Conservation (phyloP, 2,888 invertebrate species). For the Scaptodrosophila latifasciaeformis region DNA sequence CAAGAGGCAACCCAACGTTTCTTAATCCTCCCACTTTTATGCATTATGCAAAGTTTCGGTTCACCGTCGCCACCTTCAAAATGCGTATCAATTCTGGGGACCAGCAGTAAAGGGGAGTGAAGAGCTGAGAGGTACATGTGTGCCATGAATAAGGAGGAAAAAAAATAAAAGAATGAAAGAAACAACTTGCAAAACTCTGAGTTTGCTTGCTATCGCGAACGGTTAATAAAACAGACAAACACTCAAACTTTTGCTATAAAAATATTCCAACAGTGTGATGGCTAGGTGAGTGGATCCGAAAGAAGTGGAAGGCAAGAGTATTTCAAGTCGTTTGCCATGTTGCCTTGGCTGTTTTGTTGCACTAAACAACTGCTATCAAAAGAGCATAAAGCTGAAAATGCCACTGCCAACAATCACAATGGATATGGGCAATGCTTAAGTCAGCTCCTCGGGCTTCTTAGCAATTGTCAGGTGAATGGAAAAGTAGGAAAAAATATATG, state of each 20-base stretch:
- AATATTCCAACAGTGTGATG: conserved; percentile 40
- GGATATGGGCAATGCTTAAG: background rate
- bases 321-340: conserved; percentile 55
- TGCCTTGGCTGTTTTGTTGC: conserved; percentile 34
- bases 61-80: too few species aligned
- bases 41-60: too few species aligned
- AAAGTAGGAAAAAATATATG: too few species aligned
- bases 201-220: conserved; percentile 30
- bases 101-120: conserved; percentile 2
- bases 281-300: conserved; percentile 8
- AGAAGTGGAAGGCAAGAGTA: conserved; percentile 29
- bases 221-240: conserved; percentile 72
- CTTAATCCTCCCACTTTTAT: too few species aligned
- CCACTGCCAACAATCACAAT: background rate
- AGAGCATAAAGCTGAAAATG: conserved; percentile 60
- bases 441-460: too few species aligned
- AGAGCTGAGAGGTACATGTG: conserved; percentile 25
- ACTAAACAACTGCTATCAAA: conserved; percentile 66
- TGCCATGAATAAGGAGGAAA: conserved; percentile 52
- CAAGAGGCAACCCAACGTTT: too few species aligned
- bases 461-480: too few species aligned
- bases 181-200: background rate
- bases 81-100: too few species aligned
- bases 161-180: background rate
- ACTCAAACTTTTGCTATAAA: conserved; percentile 71